A percentile compares a stretch with the other conserved stretches of the same genome.
These are phyloP conservation scores for Cyaniris semiargus DNA, from an alignment of 2,888 invertebrate genomes.

Conservation along the genomic window DNA sequence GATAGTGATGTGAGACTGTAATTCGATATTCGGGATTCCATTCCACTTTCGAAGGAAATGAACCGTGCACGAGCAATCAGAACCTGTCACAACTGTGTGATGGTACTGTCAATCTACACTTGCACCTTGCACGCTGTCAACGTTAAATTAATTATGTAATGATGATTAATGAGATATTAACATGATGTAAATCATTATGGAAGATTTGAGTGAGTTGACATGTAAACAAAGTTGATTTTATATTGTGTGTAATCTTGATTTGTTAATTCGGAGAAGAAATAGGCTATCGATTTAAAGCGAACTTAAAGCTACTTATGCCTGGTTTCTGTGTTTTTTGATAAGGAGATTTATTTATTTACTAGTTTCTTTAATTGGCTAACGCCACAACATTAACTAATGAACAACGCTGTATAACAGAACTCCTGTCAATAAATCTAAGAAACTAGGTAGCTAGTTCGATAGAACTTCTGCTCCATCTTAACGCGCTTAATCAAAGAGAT, in stretches of 20 bases:
- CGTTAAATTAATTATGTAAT: slow-evolving; percentile 2
- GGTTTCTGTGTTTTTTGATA: not conserved
- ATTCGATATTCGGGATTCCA: slow-evolving; percentile 42
- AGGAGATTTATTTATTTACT: not conserved
- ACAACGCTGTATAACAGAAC: too few relatives aligned
- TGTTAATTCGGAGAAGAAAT: too few relatives aligned
- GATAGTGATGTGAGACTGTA: slow-evolving; percentile 19
- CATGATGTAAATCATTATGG: not conserved
- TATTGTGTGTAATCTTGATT: not conserved
- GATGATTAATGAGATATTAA: slow-evolving; percentile 1
- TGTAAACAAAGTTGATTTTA: not conserved
- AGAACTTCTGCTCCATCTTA: not conserved
- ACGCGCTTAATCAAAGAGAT: not conserved
- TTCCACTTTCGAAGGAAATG: slow-evolving; percentile 52
- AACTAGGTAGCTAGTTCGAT: not conserved
- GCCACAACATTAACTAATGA: not conserved
- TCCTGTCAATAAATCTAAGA: not conserved
- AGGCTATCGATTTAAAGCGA: too few relatives aligned
- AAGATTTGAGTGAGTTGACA: not conserved
- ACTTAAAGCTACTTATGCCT: too few relatives aligned
- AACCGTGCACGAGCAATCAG: slow-evolving; percentile 44
- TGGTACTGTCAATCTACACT: slow-evolving; percentile 45
- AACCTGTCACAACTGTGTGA: slow-evolving; percentile 43
- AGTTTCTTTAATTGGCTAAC: not conserved
- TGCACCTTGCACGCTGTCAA: slow-evolving; percentile 25